Percentiles rank a stretch among this genome's conserved stretches.
Evolutionary conservation across 2,888 invertebrate genomes (phyloP).

Genomic region (Leptarthrus brevirostris): DNA sequence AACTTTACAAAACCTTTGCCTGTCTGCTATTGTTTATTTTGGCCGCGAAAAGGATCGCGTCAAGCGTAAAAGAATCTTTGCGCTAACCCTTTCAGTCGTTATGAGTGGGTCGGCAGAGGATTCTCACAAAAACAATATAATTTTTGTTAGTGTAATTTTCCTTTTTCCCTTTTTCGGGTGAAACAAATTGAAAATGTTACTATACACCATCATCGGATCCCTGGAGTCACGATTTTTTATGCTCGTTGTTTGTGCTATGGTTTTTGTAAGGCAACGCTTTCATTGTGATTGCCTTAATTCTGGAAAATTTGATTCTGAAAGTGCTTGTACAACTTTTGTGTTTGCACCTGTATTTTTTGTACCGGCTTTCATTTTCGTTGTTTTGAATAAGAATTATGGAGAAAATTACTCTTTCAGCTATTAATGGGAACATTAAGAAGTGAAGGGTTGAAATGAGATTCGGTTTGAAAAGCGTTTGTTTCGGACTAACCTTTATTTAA

Average conservation of each 20-base stretch:
- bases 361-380: background rate
- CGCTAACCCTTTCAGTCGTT: constrained; percentile 14
- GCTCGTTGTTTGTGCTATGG: constrained; percentile 5
- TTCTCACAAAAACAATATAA: constrained; percentile 12
- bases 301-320: constrained; percentile 14
- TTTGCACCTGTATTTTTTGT: constrained; percentile 2
- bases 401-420: background rate
- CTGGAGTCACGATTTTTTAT: background rate
- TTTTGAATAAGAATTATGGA: background rate
- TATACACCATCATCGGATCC: background rate
- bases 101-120: background rate
- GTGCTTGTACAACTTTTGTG: constrained; percentile 4
- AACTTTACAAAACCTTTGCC: constrained; percentile 15
- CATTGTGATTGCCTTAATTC: constrained; percentile 22
- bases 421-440: too few species aligned
- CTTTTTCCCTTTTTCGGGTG: constrained; percentile 14
- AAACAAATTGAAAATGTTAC: constrained; percentile 16
- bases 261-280: constrained; percentile 14
- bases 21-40: constrained; percentile 26
- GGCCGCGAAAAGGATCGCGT: constrained; percentile 31
- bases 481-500: too few species aligned
- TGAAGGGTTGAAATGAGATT: too few species aligned
- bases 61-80: constrained; percentile 20
- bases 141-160: constrained; percentile 23
- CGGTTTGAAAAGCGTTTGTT: too few species aligned